Conservation (phyloP, 2,888 invertebrate genomes). For the Lumbricus terrestris region DNA sequence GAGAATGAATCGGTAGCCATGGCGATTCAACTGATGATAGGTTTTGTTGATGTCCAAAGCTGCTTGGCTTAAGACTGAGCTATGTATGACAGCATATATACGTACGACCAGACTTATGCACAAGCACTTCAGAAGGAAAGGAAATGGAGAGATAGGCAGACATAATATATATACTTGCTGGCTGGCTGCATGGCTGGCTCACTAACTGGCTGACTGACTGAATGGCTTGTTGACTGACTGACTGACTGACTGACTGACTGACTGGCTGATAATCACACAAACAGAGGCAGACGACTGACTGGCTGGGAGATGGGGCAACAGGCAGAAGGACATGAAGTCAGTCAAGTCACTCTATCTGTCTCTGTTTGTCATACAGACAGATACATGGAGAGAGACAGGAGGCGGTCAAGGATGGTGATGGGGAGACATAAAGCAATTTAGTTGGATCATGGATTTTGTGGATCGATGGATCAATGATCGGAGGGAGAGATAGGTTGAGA, state of each 20-base stretch:
- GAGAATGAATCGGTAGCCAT: constrained; percentile 3
- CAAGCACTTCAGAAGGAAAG: too few relatives aligned
- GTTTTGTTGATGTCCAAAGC: not conserved
- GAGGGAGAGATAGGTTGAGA: not conserved
- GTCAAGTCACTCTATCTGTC: too few relatives aligned
- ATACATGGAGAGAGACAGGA: not conserved
- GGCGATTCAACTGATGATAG: constrained; percentile 3
- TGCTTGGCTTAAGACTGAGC: not conserved
- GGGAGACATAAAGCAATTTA: not conserved
- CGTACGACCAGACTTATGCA: too few relatives aligned
- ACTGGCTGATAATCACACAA: too few relatives aligned
- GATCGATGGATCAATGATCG: not conserved
- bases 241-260: too few relatives aligned
- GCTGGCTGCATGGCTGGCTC: too few relatives aligned
- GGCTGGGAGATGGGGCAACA: not conserved
- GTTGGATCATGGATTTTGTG: not conserved
- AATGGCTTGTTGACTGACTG: too few relatives aligned
- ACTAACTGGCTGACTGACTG: too few relatives aligned
- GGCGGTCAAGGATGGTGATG: not conserved
- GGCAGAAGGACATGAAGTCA: too few relatives aligned
- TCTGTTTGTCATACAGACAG: too few relatives aligned
- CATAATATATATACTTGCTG: too few relatives aligned
- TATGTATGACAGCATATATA: not conserved
- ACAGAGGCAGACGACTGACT: too few relatives aligned
- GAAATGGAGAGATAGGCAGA: not conserved